Evolutionary conservation across 2,113 vertebrate species (phyloP).

Genomic region (Pseudorasbora parva): DNA sequence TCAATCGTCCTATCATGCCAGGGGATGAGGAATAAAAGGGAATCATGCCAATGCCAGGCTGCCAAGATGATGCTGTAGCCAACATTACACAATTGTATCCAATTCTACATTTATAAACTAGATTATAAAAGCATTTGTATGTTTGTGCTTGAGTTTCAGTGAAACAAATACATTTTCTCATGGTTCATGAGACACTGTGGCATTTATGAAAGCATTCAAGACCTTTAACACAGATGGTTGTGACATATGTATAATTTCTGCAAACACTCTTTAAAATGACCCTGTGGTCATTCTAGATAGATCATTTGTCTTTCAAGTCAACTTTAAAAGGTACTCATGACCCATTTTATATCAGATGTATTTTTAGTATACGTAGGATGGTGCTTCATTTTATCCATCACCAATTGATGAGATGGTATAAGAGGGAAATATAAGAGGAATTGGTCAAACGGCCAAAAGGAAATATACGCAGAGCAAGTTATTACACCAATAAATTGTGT

Average conservation of each 20-base stretch:
- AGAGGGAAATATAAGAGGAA: too few relatives aligned
- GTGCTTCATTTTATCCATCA: neutral
- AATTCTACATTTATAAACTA: conserved; percentile 11
- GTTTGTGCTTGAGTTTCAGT: neutral
- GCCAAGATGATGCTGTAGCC: conserved; percentile 11
- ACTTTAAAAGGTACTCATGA: neutral
- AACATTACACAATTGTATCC: conserved; percentile 4
- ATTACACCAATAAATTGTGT: too few relatives aligned
- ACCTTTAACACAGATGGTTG: neutral
- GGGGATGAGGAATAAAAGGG: conserved; percentile 14
- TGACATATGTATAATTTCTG: neutral
- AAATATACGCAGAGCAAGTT: too few relatives aligned
- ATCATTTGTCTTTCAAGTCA: neutral
- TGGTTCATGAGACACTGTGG: neutral
- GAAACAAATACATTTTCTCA: neutral
- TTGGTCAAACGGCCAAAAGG: neutral
- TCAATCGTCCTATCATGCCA: neutral
- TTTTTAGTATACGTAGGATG: conserved; percentile 2
- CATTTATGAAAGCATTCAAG: conserved; percentile 20
- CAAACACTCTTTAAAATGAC: conserved; percentile 1
- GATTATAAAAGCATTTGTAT: conserved; percentile 15
- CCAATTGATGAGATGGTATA: neutral
- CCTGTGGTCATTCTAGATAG: neutral
- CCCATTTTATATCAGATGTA: neutral
- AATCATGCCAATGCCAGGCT: conserved; percentile 5